Evolutionary conservation across 2,797 vertebrate species (phyloP).

Genomic region (Propithecus deckenii): DNA sequence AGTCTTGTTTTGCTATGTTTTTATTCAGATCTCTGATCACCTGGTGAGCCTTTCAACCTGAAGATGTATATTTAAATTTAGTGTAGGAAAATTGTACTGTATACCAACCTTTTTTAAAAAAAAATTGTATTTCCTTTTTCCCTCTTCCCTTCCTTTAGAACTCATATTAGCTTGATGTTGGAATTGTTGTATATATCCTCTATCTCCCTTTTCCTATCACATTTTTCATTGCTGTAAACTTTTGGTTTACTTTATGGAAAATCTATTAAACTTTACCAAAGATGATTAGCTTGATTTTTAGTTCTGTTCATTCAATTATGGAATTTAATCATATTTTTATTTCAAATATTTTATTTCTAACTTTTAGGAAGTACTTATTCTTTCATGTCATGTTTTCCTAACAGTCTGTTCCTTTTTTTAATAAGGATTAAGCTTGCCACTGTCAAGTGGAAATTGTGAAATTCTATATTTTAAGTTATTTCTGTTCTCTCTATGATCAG

Average conservation of each 20-base stretch:
- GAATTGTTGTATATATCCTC: background rate
- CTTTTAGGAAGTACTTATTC: background rate
- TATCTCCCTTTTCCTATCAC: background rate
- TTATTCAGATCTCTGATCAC: background rate
- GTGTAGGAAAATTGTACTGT: background rate
- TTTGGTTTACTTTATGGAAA: background rate
- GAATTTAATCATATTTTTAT: background rate
- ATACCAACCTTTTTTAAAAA: background rate
- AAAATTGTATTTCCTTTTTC: background rate
- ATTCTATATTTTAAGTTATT: background rate
- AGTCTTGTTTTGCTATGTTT: background rate
- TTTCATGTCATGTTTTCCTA: background rate
- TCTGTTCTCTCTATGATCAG: background rate
- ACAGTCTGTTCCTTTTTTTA: background rate
- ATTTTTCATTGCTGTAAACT: background rate
- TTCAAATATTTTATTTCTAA: background rate
- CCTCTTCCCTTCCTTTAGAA: background rate
- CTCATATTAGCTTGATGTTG: background rate
- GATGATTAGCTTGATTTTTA: background rate
- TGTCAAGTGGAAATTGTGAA: background rate
- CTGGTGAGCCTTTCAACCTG: background rate
- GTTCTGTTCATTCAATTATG: background rate
- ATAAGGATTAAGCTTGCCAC: background rate
- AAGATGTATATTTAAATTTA: background rate
- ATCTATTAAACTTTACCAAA: background rate